Base-by-base conservation (phyloP, 2,113 vertebrate genomes). In the Dicentrarchus labrax region DNA sequence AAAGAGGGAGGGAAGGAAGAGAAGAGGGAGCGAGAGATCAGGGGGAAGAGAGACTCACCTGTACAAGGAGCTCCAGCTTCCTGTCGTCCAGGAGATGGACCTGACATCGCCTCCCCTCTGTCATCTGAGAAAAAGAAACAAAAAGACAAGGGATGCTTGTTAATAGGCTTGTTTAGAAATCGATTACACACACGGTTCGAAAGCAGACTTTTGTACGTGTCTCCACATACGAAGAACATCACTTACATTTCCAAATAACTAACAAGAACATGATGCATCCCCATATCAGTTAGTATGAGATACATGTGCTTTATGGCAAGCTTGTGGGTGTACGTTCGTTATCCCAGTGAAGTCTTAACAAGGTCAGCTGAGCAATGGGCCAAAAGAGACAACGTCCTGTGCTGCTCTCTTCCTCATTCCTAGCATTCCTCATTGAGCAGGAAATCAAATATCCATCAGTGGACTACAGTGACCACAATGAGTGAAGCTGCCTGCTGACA, bases 81-180 rank as follows among this genome's bases (percentile, higher is more conserved):
- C 98, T 96, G 94, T 98, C 98, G 2, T 99, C 98, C 74, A 99
- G 96, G 86, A 99, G 97, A 92, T 98, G 98, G 85, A 99, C 97
- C 94, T 99, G 98, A 96, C 98, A 99, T 95, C 97, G 96, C 93
- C 98, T 96, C 72, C 97, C 98, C 91, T 99, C 98, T 88, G 98
- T 98, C 98, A 99, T 99, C 98, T 99, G 68, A 19, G 22, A 72
- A 75, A 85, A 38, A 62, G 10, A 81, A 21, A 79, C 36, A 65
- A 71, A 47, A 45, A 82, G 4, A 72, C 10, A 77, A 59, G 3
- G 9, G 2, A 65, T 50, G 13, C 12, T 72, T 43, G n/a, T 88
- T 65, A 83, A 41, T 30, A 67, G 16, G 30, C 16, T 16, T 79
- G 59, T 62, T 53, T 10, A 30, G 21, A 59, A 43, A 67, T 17